Percentiles rank a stretch among this genome's conserved stretches.
phyloP scores from a whole-genome alignment of 2,113 vertebrate genomes.

The Cranoglanis bouderius region DNA sequence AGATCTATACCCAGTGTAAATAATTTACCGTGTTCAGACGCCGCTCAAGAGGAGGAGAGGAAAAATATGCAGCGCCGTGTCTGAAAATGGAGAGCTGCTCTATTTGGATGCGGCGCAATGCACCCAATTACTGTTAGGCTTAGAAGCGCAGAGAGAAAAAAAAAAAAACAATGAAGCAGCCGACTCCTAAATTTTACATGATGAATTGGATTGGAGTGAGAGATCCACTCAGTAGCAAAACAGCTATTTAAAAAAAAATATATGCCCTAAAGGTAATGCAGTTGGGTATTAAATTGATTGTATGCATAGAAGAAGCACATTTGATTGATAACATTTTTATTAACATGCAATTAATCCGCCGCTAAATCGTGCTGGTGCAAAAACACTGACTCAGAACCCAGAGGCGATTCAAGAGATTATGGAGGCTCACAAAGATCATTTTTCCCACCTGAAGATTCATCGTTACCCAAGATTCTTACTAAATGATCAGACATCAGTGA shows the following conservation, averaged over 20 bases:
- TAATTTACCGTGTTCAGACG: slow-evolving; percentile 65
- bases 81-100: slow-evolving; percentile 35
- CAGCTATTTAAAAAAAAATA: not conserved
- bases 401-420: not conserved
- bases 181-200: not conserved
- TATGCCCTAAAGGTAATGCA: not conserved
- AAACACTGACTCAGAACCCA: not conserved
- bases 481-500: not conserved
- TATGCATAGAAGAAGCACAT: not conserved
- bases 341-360: not conserved
- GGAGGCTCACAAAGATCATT: not conserved
- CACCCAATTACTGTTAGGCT: slow-evolving; percentile 50
- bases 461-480: not conserved
- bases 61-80: slow-evolving; percentile 39
- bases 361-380: not conserved
- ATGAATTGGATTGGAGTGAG: slow-evolving; percentile 14
- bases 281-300: not conserved
- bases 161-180: slow-evolving; percentile 33
- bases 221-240: not conserved
- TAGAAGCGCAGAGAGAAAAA: slow-evolving; percentile 3
- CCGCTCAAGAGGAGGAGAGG: slow-evolving; percentile 42
- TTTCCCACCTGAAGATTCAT: not conserved
- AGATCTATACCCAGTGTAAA: slow-evolving; percentile 69
- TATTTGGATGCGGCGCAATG: slow-evolving; percentile 49
- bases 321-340: not conserved